Evolutionary conservation across 2,888 invertebrate genomes (phyloP), one percentile per base, ranked within the genome.

Genomic region (Chymomyza amoena): DNA sequence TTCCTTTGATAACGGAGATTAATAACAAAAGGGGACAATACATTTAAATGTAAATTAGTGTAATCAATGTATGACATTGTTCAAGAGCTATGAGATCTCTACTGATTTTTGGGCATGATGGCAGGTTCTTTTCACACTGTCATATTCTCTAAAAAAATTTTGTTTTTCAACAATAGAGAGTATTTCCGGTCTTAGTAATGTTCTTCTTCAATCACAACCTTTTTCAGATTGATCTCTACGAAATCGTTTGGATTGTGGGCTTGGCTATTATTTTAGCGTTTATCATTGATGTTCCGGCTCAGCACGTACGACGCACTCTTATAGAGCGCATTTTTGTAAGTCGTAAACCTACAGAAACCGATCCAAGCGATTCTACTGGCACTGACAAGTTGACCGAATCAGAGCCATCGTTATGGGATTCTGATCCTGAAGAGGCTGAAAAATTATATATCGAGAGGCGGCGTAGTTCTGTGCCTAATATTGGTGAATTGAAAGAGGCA

Each of bases 271-370:
- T 94, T 59, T 78, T 95, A 70, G 94, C 95, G 0, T 84, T 95
- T 65, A 92, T 95, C 51, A 93, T 95, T 69, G 94, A 95, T 80
- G 93, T 94, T 78, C 95, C 95, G 4, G 93, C 95, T 92, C 95
- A 95, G 83, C 92, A 92, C 71, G 73, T 90, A 15, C 88, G 90
- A 6, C 81, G 81, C 61, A 79, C 90, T 13, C 54, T 90, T 10
- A 89, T 93, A 6, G 93, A 93, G 75, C 92, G 87, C 61, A 90
- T 93, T 45, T 89, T 89, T 15, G 81, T 80, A 0, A 89, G 89
- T 54, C 81, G 81, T 64, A 39, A 54, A 54, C 39, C 54, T 32
- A 64, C 36, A 51, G 72, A 77, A 36, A 61, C 67, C 6, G 64
- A 69, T n/a, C 68, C 77, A 1, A 16, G n/a, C 4, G 86, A 82